Base-by-base conservation (phyloP, 2,113 vertebrate species). In the Takifugu bimaculatus region DNA sequence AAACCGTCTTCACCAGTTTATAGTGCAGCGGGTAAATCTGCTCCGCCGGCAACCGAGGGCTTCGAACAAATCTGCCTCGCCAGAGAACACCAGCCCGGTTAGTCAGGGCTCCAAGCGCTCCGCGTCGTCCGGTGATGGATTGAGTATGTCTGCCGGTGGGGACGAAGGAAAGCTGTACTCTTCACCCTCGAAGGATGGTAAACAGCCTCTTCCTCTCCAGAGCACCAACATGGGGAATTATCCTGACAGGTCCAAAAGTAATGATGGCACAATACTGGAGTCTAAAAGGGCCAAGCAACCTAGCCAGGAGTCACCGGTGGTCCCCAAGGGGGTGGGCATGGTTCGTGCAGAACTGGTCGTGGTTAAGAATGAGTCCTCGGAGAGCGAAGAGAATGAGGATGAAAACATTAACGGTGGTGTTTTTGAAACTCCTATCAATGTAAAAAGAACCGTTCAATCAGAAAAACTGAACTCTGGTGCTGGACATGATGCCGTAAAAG, bases 321-420 rank as follows among this genome's bases (percentile, higher is more conserved):
- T 79, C 43, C 70, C 85, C 60, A 65, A 57, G 43, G 79, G 81
- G 1, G 63, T 63, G 12, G 86, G 90, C 25, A 74, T 88, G 67
- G 89, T 91, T 54, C 85, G 88, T 4, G 82, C 90, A 2, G 93
- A 94, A 65, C 78, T 93, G 43, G 85, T 92, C 47, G 88, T 90
- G 26, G 90, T 92, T 68, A 89, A 92, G 79, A 91, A 89, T 50
- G 93, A 94, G 75, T 93, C 92, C 29, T 95, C 92, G 0, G 93
- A 92, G 70, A 88, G 88, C 44, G 92, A 91, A 11, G 89, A 90
- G 45, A 87, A 85, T 3, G 85, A 88, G 7, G 80, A 87, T 0
- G 87, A 84, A 6, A 54, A 53, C 20, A 59, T 78, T 54, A 86
- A 87, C 35, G 86, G 89, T 72, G 12, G 60, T 0, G 12, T 86